These are phyloP conservation scores for Listrodromus nycthemerus DNA, from an alignment of 2,888 invertebrate species.

Conservation along the genomic window DNA sequence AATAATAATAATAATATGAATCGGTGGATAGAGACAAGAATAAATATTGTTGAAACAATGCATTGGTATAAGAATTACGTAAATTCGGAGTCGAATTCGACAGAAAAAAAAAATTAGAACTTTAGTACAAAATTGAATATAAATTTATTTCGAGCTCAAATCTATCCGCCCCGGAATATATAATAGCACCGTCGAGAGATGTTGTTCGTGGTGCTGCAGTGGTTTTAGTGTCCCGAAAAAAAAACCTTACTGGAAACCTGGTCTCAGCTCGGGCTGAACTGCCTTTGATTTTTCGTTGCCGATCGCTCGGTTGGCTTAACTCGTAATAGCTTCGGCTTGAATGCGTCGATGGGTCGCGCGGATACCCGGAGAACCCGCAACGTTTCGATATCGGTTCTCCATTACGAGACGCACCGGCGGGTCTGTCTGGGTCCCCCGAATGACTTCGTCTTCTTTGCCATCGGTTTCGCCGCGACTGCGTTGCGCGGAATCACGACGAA, in stretches of 20 bases:
- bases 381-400: slow-evolving; percentile 57
- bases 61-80: neutral
- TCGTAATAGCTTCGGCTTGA: slow-evolving; percentile 69
- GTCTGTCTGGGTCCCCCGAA: slow-evolving; percentile 38
- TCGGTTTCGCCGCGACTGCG: slow-evolving; percentile 17
- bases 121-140: neutral
- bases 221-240: slow-evolving; percentile 62
- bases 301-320: slow-evolving; percentile 58
- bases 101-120: no score
- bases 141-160: neutral
- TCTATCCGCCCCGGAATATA: neutral
- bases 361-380: slow-evolving; percentile 32
- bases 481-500: slow-evolving; percentile 25
- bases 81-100: neutral
- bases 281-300: slow-evolving; percentile 11
- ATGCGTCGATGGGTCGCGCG: slow-evolving; percentile 67
- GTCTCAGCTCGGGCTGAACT: neutral
- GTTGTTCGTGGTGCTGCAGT: slow-evolving; percentile 70
- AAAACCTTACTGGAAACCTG: slow-evolving; percentile 47
- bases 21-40: no score
- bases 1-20: neutral
- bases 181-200: slow-evolving; percentile 17
- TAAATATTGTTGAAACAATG: neutral
- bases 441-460: slow-evolving; percentile 30
- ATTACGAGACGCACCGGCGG: slow-evolving; percentile 48